Conservation (phyloP, 1,140 invertebrate genomes). For the Aphis craccivora region DNA sequence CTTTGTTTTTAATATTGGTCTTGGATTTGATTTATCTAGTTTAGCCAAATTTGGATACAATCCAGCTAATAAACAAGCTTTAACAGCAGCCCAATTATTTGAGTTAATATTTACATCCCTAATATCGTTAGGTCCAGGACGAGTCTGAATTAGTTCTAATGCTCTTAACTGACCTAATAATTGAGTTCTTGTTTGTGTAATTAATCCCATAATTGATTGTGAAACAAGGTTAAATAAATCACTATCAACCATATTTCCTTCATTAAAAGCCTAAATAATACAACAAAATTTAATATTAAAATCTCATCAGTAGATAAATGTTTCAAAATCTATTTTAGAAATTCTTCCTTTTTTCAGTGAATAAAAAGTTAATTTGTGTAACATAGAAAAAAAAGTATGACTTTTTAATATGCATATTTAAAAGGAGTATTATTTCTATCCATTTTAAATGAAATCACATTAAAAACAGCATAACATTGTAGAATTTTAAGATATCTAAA, state of each 20-base stretch:
- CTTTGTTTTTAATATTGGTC: slow-evolving; percentile 68
- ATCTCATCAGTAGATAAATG: too few species aligned
- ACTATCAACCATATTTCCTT: slow-evolving; percentile 41
- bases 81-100: slow-evolving; percentile 90
- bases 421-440: neutral
- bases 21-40: slow-evolving; percentile 69
- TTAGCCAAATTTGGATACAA: slow-evolving; percentile 87
- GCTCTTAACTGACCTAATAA: slow-evolving; percentile 86
- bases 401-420: too few species aligned
- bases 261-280: slow-evolving; percentile 44
- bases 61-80: slow-evolving; percentile 85
- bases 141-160: slow-evolving; percentile 75
- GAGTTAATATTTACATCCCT: slow-evolving; percentile 84
- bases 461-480: neutral
- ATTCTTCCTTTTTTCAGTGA: neutral
- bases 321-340: too few species aligned
- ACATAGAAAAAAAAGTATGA: too few species aligned
- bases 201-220: slow-evolving; percentile 85
- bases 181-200: slow-evolving; percentile 78
- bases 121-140: slow-evolving; percentile 71
- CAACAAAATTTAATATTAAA: neutral
- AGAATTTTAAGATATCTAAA: neutral
- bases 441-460: neutral
- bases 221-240: slow-evolving; percentile 75
- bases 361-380: neutral